Percentiles rank a stretch among this genome's conserved stretches.
Evolutionary conservation across 2,113 vertebrate genomes (phyloP).

Genomic region (Gopherus flavomarginatus): DNA sequence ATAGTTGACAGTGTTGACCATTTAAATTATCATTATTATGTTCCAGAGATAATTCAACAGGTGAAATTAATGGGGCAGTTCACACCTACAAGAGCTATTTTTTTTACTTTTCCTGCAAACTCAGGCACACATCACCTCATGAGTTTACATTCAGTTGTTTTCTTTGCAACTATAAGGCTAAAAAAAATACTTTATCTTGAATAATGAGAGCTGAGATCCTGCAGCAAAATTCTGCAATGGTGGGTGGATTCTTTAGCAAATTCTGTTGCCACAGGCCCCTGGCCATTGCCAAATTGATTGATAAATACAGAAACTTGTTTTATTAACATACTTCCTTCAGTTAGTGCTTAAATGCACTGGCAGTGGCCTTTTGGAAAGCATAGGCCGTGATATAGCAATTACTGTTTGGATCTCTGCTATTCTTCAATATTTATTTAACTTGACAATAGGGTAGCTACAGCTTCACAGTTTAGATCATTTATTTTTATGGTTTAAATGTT

Average conservation of each 20-base stretch:
- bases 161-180: background rate
- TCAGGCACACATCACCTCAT: background rate
- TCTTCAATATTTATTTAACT: constrained; percentile 37
- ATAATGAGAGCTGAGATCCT: constrained; percentile 43
- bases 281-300: constrained; percentile 39
- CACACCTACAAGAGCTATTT: background rate
- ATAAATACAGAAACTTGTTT: constrained; percentile 47
- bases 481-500: constrained; percentile 49
- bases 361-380: constrained; percentile 8
- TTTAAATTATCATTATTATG: constrained; percentile 7
- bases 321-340: constrained; percentile 28
- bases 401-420: background rate
- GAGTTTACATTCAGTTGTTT: constrained; percentile 15
- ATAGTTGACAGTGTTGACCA: background rate
- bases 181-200: constrained; percentile 19
- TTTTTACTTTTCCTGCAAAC: background rate
- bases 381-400: constrained; percentile 9
- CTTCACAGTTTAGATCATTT: constrained; percentile 36
- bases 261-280: constrained; percentile 30
- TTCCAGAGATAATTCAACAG: constrained; percentile 6
- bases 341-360: background rate
- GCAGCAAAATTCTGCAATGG: constrained; percentile 23
- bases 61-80: constrained; percentile 3
- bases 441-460: constrained; percentile 24
- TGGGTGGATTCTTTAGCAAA: constrained; percentile 55